Evolutionary conservation across 1,140 invertebrate species (phyloP).

Genomic region (Brachionus sp.): DNA sequence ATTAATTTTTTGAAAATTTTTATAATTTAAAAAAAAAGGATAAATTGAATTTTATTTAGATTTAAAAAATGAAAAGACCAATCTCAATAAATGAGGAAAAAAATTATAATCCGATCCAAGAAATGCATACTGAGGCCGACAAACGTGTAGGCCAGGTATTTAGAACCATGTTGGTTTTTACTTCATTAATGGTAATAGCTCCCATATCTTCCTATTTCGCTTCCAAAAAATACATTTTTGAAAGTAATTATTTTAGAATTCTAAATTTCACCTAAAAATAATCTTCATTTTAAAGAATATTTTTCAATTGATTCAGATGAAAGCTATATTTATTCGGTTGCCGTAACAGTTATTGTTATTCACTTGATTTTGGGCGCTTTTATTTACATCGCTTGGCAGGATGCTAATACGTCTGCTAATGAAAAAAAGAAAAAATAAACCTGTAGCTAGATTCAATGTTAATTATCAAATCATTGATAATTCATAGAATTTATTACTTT

Average conservation of each 20-base stretch:
- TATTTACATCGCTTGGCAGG: constrained; percentile 40
- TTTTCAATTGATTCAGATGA: constrained; percentile 8
- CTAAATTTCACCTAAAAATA: not conserved
- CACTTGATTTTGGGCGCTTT: constrained; percentile 41
- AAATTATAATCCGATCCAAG: not conserved
- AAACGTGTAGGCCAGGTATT: constrained; percentile 34
- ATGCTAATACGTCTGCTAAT: not conserved
- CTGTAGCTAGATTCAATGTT: not conserved
- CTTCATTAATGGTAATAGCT: constrained; percentile 30
- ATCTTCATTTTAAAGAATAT: constrained; percentile 30
- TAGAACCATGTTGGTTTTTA: constrained; percentile 40
- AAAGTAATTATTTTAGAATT: constrained; percentile 1
- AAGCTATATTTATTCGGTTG: constrained; percentile 35
- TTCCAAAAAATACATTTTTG: constrained; percentile 39
- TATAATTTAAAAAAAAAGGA: not conserved
- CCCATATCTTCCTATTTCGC: constrained; percentile 37
- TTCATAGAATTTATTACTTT: not conserved
- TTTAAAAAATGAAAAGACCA: not conserved
- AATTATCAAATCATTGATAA: not conserved
- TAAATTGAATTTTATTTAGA: not conserved
- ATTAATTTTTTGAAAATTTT: not conserved
- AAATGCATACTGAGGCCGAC: constrained; percentile 37
- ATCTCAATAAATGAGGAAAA: not conserved
- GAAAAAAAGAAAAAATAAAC: constrained; percentile 41
- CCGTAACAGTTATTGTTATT: constrained; percentile 1